Evolutionary conservation across 2,888 invertebrate species (phyloP).

Genomic region (Cephalotes varians): DNA sequence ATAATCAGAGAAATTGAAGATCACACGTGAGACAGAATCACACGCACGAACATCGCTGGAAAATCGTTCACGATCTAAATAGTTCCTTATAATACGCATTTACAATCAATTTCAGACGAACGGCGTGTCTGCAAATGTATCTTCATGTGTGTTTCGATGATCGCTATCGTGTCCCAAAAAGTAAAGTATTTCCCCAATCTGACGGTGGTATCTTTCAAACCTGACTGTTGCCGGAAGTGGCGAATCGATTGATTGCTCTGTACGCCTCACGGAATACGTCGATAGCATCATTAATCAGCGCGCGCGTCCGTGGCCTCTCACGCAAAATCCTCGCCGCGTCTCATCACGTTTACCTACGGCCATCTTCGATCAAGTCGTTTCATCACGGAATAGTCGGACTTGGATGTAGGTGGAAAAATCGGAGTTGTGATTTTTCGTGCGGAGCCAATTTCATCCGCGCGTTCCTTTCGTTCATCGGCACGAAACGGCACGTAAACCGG

Average conservation of each 20-base stretch:
- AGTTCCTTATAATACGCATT: background rate
- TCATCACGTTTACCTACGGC: constrained; percentile 18
- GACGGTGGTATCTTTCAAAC: constrained; percentile 23
- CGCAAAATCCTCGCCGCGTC: constrained; percentile 58
- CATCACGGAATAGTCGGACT: background rate
- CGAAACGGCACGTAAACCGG: constrained; percentile 61
- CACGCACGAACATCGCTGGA: background rate
- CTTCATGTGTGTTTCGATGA: background rate
- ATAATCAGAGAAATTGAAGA: constrained; percentile 3
- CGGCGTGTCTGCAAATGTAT: constrained; percentile 3
- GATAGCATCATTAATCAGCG: constrained; percentile 65
- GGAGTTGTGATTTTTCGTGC: constrained; percentile 39
- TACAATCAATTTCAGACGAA: constrained; percentile 18
- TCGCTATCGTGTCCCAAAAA: constrained; percentile 56
- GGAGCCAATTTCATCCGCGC: constrained; percentile 19
- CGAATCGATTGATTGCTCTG: constrained; percentile 63
- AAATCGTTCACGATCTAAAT: background rate
- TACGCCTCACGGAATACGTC: constrained; percentile 53
- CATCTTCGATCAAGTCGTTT: constrained; percentile 21
- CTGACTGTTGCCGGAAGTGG: constrained; percentile 59
- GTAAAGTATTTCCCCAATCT: constrained; percentile 32
- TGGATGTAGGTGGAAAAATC: constrained; percentile 25
- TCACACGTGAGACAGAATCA: background rate
- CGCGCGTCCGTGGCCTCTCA: constrained; percentile 36
- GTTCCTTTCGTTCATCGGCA: constrained; percentile 46